Conservation (phyloP, 2,888 invertebrate species). For the Hyles lineata region DNA sequence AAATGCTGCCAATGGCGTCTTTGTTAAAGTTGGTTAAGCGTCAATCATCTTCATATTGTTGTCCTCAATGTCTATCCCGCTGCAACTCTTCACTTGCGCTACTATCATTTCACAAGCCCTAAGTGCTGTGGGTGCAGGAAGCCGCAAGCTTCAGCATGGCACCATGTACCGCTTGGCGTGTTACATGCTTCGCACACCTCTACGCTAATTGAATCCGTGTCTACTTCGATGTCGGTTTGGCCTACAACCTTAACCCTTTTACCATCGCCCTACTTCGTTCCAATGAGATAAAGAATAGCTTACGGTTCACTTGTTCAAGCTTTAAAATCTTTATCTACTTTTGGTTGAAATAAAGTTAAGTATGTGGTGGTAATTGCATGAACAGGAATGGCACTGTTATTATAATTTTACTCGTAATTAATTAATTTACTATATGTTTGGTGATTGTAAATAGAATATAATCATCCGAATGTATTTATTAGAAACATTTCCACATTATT, state of each 20-base stretch:
- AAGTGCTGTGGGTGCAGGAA: constrained; percentile 74
- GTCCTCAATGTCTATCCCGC: constrained; percentile 36
- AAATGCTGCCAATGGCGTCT: neutral
- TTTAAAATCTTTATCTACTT: neutral
- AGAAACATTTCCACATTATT: neutral
- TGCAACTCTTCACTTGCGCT: constrained; percentile 37
- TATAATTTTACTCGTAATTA: no score
- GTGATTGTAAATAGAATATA: no score
- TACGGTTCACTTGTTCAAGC: neutral
- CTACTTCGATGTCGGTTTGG: constrained; percentile 57
- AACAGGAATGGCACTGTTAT: no score
- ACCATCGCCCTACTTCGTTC: constrained; percentile 32
- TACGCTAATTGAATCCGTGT: constrained; percentile 73
- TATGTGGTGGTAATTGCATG: neutral
- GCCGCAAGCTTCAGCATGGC: constrained; percentile 68
- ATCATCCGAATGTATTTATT: no score
- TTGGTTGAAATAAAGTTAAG: neutral
- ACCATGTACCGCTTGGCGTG: constrained; percentile 60
- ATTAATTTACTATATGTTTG: no score
- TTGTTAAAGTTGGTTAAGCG: neutral
- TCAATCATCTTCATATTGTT: neutral
- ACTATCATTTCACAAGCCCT: constrained; percentile 48
- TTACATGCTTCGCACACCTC: constrained; percentile 68
- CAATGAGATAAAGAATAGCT: neutral
- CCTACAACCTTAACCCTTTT: constrained; percentile 50